These are phyloP conservation scores for Sialis lutaria DNA, from an alignment of 2,888 invertebrate genomes.

Conservation along the genomic window DNA sequence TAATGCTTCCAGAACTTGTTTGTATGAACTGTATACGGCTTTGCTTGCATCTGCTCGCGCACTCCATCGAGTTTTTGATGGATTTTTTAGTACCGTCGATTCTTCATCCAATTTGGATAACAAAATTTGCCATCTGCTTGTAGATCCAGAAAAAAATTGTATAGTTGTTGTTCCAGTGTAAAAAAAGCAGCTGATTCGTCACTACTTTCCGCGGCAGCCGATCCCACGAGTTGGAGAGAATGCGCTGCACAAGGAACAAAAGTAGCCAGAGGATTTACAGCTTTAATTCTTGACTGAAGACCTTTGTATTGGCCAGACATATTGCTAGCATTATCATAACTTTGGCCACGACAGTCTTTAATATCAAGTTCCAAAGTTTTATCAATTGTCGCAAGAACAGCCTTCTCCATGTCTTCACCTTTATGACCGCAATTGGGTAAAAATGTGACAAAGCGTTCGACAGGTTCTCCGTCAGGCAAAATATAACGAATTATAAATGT, in stretches of 20 bases:
- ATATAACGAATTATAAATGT: too few relatives aligned
- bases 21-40: too few relatives aligned
- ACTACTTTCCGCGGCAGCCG: conserved; percentile 6
- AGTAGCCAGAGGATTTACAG: conserved; percentile 9
- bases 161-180: conserved; percentile 1
- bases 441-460: too few relatives aligned
- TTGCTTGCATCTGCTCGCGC: too few relatives aligned
- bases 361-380: conserved; percentile 7
- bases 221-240: conserved; percentile 10
- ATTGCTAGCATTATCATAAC: conserved; percentile 15
- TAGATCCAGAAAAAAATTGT: conserved; percentile 5
- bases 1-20: too few relatives aligned
- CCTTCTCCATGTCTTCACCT: conserved; percentile 9
- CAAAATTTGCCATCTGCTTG: conserved; percentile 4
- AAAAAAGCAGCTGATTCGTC: conserved; percentile 4
- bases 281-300: conserved; percentile 14
- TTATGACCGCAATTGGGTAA: conserved; percentile 10
- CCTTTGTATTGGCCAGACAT: conserved; percentile 15
- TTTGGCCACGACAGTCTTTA: too few relatives aligned
- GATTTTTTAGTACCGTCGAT: conserved; percentile 3
- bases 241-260: conserved; percentile 12
- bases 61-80: conserved; percentile 3
- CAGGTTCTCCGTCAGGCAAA: too few relatives aligned
- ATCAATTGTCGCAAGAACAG: conserved; percentile 12
- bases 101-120: conserved; percentile 5